phyloP scores from a whole-genome alignment of 2,888 invertebrate genomes.

The Macaria liturata region DNA sequence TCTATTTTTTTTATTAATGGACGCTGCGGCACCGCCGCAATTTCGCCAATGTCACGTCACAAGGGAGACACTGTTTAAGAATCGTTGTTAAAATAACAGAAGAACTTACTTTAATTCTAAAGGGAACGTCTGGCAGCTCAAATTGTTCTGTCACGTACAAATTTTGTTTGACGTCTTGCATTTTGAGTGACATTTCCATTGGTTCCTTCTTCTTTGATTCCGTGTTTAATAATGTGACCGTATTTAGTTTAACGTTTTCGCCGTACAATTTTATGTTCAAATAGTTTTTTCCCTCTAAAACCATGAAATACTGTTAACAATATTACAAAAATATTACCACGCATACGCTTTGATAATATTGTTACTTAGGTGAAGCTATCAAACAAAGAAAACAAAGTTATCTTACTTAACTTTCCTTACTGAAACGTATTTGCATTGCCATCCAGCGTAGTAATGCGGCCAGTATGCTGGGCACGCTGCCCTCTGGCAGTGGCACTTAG shows the following conservation, averaged over 20 bases:
- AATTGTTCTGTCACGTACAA: conserved; percentile 1
- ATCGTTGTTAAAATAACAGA: background rate
- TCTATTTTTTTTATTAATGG: too few species aligned
- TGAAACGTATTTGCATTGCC: too few species aligned
- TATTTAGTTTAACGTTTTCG: conserved; percentile 1
- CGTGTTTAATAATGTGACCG: background rate
- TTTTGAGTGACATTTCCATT: background rate
- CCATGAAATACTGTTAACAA: background rate
- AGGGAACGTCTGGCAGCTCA: background rate
- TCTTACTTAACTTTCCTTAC: too few species aligned
- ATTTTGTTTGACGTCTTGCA: background rate
- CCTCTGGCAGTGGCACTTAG: too few species aligned
- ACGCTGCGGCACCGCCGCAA: too few species aligned
- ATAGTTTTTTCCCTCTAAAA: conserved; percentile 5
- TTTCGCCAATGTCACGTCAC: too few species aligned
- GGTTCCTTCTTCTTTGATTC: background rate
- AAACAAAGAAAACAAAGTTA: too few species aligned
- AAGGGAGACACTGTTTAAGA: too few species aligned
- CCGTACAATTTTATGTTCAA: conserved; percentile 4
- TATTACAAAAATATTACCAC: background rate
- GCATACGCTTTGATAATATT: background rate
- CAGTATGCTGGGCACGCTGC: too few species aligned
- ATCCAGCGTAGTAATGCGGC: too few species aligned
- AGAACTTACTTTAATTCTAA: background rate
- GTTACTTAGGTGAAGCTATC: background rate